Evolutionary conservation across 1,140 invertebrate genomes (phyloP).

Genomic region (Aphelenchoides avenae): DNA sequence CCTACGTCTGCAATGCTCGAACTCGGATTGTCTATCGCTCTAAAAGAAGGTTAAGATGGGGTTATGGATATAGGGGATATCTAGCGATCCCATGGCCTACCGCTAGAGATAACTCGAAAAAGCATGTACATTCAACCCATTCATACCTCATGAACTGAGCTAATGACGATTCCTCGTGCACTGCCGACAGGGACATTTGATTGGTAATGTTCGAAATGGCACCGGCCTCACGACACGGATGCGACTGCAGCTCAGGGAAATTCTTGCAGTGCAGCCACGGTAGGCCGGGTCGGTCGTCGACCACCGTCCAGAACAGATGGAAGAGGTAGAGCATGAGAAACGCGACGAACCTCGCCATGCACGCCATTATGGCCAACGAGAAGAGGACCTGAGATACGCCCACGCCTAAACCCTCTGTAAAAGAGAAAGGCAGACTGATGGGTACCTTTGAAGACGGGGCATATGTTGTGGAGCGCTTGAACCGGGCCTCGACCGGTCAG

Average conservation of each 20-base stretch:
- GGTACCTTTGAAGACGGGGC: conserved; percentile 53
- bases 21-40: conserved; percentile 46
- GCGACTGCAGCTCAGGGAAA: conserved; percentile 54
- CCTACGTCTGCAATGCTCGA: conserved; percentile 49
- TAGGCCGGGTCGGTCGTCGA: conserved; percentile 49
- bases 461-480: conserved; percentile 55
- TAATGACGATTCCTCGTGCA: conserved; percentile 50
- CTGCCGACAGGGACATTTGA: no score
- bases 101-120: no score
- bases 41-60: conserved; percentile 25
- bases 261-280: conserved; percentile 55
- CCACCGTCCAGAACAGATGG: conserved; percentile 55
- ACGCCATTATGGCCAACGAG: conserved; percentile 50
- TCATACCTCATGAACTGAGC: conserved; percentile 48
- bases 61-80: no score
- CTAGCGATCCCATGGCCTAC: no score
- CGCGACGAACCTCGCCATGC: conserved; percentile 41
- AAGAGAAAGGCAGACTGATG: conserved; percentile 15
- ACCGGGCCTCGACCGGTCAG: conserved; percentile 55
- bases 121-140: no score
- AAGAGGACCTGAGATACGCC: conserved; percentile 56
- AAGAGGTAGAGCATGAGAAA: conserved; percentile 53
- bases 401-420: conserved; percentile 52
- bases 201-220: no score
- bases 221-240: conserved; percentile 44